Conservation (phyloP, 1,140 invertebrate genomes). For the Euura saliciscinereae region DNA sequence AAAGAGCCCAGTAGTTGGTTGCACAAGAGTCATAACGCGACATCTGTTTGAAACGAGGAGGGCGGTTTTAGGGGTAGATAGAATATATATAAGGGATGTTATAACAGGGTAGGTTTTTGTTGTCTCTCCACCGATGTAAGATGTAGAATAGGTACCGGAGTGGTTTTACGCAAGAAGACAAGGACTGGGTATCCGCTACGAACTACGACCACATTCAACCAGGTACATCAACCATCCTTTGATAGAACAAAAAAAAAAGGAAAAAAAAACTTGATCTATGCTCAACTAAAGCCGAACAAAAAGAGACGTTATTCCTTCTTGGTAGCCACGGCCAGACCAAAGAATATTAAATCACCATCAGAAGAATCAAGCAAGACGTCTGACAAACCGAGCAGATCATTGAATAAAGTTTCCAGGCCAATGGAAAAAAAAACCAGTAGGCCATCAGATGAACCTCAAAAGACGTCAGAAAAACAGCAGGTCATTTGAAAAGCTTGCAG, state of each 20-base stretch:
- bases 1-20: constrained; percentile 23
- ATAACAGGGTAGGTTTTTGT: constrained; percentile 10
- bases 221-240: not conserved
- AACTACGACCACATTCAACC: too few relatives aligned
- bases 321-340: not conserved
- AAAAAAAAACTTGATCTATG: not conserved
- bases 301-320: not conserved
- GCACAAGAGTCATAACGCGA: constrained; percentile 40
- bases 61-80: constrained; percentile 18
- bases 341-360: too few relatives aligned
- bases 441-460: too few relatives aligned
- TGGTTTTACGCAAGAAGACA: not conserved
- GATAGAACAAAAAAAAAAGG: too few relatives aligned
- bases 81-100: constrained; percentile 6
- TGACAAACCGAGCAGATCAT: too few relatives aligned
- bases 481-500: too few relatives aligned
- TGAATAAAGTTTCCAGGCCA: too few relatives aligned
- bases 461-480: too few relatives aligned
- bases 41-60: constrained; percentile 42
- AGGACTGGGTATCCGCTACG: not conserved
- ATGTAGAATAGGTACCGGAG: not conserved
- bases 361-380: too few relatives aligned
- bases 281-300: not conserved
- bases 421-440: too few relatives aligned
- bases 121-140: not conserved